Base-by-base conservation (phyloP, 2,113 vertebrate species). In the Thinocorus orbignyianus region DNA sequence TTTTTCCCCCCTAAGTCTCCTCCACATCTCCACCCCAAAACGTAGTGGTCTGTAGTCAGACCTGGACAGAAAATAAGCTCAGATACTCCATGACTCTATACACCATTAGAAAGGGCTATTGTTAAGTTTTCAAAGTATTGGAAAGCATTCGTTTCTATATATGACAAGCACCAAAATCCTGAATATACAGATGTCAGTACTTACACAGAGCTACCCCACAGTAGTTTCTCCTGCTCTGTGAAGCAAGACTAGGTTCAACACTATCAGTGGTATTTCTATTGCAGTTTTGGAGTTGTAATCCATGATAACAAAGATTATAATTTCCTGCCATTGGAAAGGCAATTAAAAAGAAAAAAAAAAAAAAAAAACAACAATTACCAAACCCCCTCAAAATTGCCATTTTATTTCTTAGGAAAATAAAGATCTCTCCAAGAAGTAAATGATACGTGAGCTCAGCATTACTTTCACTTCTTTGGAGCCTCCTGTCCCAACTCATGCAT, bases 1-100 rank as follows among this genome's bases (percentile, higher is more conserved):
- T 31, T 20, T 13, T 7, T 2, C 5, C 2, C 7, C 4, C 2
- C 5, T 2, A 42, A 24, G 16, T 35, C 41, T 91, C 31, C 19
- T 68, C 37, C 8, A 25, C 26, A 15, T n/a, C 37, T 80, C 20
- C 44, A 62, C 9, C 17, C 24, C 17, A 85, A 85, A 93, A 60
- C 35, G 65, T 1, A 49, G 46, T 2, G 16, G 28, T 74, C 25
- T 62, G 31, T 49, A 85, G 31, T 49, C 16, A 79, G 46, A 81
- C 24, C 9, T 66, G 16, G 11, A 58, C 14, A 52, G 30, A 79
- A 54, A 33, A 71, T n/a, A 87, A 78, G 25, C 9, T 69, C 33
- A 87, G 39, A 65, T 66, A n/a, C 20, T 51, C 90, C 35, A 39
- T 17, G 41, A 90, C 12, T 23, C 42, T 5, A 66, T 33, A 57